phyloP scores from a whole-genome alignment of 2,888 invertebrate genomes.

The Girardia tigrina region DNA sequence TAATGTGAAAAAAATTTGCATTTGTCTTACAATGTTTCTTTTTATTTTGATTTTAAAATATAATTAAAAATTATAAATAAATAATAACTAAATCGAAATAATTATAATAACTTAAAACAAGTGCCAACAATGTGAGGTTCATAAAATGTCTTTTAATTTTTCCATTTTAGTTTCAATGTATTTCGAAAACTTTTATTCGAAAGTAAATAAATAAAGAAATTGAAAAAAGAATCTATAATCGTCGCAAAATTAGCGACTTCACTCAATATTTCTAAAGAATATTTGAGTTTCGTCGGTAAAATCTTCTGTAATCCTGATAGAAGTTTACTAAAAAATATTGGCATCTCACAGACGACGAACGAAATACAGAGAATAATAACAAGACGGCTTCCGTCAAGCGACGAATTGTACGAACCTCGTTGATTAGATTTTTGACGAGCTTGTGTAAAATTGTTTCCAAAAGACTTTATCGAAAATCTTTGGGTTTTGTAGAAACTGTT shows the following conservation, averaged over 20 bases:
- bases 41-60: too few species aligned
- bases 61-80: too few species aligned
- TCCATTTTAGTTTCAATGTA: not conserved
- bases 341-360: not conserved
- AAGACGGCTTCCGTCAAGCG: not conserved
- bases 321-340: not conserved
- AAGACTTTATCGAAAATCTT: not conserved
- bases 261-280: not conserved
- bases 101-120: too few species aligned
- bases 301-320: not conserved
- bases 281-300: not conserved
- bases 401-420: not conserved
- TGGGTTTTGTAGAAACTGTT: not conserved
- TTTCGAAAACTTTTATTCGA: not conserved
- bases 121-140: too few species aligned
- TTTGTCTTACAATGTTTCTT: too few species aligned
- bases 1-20: too few species aligned
- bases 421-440: not conserved
- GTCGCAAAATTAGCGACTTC: not conserved
- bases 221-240: not conserved
- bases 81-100: too few species aligned
- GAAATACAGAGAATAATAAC: not conserved
- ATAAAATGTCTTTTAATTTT: not conserved
- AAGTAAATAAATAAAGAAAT: not conserved
- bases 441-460: not conserved